A percentile compares a stretch with the other conserved stretches of the same genome.
These are phyloP conservation scores for Melanotaenia maccullochi DNA, from an alignment of 2,797 vertebrate genomes.

Conservation along the genomic window DNA sequence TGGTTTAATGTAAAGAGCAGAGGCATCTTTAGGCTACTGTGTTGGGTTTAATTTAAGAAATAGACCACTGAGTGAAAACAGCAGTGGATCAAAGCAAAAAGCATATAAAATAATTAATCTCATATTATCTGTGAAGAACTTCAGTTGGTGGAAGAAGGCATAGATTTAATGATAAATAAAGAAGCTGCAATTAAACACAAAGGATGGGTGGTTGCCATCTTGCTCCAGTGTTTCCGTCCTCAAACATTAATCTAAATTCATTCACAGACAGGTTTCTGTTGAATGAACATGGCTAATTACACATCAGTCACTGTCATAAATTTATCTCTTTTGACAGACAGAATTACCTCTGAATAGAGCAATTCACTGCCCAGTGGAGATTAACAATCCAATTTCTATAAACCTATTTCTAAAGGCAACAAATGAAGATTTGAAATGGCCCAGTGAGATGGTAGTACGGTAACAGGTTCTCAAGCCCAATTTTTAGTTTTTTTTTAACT, in stretches of 20 bases:
- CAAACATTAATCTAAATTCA: conserved; percentile 58
- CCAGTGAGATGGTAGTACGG: background rate
- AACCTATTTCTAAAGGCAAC: conserved; percentile 10
- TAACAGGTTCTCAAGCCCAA: background rate
- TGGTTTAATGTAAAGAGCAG: conserved; percentile 10
- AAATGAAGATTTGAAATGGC: conserved; percentile 4
- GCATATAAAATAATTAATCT: conserved; percentile 23
- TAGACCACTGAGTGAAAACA: conserved; percentile 11
- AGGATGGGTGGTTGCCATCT: conserved; percentile 31
- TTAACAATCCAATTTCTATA: conserved; percentile 24
- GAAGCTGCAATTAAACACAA: conserved; percentile 29
- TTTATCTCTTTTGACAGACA: conserved; percentile 55
- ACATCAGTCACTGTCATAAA: conserved; percentile 62
- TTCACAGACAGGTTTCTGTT: conserved; percentile 49
- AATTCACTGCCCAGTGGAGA: conserved; percentile 34
- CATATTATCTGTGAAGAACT: conserved; percentile 36
- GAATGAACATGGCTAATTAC: conserved; percentile 50
- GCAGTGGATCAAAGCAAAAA: conserved; percentile 27
- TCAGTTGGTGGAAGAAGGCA: conserved; percentile 19
- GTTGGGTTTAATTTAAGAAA: background rate
- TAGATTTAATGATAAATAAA: conserved; percentile 27
- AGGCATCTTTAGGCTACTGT: conserved; percentile 6
- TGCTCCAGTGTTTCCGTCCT: conserved; percentile 46
- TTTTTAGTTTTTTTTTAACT: conserved; percentile 9
- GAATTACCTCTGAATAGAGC: conserved; percentile 39